Evolutionary conservation across 2,797 vertebrate species (phyloP).

Genomic region (Urocyon cinereoargenteus): DNA sequence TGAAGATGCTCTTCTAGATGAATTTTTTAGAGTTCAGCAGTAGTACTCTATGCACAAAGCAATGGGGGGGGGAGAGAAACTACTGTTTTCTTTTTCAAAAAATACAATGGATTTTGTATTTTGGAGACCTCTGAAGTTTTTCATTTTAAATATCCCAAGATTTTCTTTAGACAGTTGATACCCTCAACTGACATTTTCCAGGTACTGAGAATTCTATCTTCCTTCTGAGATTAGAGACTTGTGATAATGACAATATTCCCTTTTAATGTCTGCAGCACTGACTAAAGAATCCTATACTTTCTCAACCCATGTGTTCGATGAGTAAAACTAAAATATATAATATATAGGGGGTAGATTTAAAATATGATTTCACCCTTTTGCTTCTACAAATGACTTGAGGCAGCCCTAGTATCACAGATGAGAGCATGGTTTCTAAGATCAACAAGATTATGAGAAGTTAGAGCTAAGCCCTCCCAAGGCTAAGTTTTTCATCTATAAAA

Average conservation of each 20-base stretch:
- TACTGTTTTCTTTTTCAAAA: slow-evolving; percentile 32
- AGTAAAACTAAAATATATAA: not conserved
- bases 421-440: not conserved
- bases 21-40: slow-evolving; percentile 41
- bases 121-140: slow-evolving; percentile 50
- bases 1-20: slow-evolving; percentile 70
- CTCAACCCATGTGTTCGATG: not conserved
- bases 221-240: not conserved
- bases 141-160: slow-evolving; percentile 31
- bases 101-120: slow-evolving; percentile 65
- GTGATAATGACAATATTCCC: not conserved
- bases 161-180: slow-evolving; percentile 61
- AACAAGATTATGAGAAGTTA: not conserved
- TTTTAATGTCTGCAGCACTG: not conserved
- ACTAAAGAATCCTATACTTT: slow-evolving; percentile 1
- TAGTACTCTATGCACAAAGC: slow-evolving; percentile 50
- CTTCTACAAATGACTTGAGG: not conserved
- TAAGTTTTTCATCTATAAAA: not conserved
- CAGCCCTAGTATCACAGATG: not conserved
- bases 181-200: not conserved
- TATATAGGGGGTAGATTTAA: not conserved
- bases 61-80: slow-evolving; percentile 50
- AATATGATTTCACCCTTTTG: not conserved
- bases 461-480: not conserved
- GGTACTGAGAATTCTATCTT: slow-evolving; percentile 22